Evolutionary conservation across 2,113 vertebrate genomes (phyloP), one percentile per base, ranked within the genome.

Genomic region (Fregata magnificens): DNA sequence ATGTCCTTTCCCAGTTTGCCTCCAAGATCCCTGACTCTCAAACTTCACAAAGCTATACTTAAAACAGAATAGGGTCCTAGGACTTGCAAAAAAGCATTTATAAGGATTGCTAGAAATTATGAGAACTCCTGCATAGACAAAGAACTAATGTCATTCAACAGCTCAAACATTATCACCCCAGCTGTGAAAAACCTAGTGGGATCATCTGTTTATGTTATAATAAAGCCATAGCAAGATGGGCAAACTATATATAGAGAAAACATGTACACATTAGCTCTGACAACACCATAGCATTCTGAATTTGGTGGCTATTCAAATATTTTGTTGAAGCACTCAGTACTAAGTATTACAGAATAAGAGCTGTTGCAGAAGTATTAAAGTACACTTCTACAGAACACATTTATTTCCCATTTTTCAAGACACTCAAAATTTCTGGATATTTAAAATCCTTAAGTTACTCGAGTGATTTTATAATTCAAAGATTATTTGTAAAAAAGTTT

Each of bases 201-300:
- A 56, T 76, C 15, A 76, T 56, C 40, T 55, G 7, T 56, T 73
- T 28, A 45, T 36, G 25, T 10, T 32, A 10, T 45, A 63, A 73
- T 6, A 50, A 79, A 83, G 36, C 29, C 47, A 69, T 3, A 47
- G 12, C 9, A 16, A 73, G 17, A 29, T 11, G 6, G 20, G 7
- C 8, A 82, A 77, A 70, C 25, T 29, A 38, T 6, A 52, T 1
- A 47, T 0, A 66, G 10, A 63, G 17, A 59, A 58, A 45, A 56
- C 31, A 38, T 0, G 0, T 19, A 44, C 25, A n/a, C 2, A n/a
- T 34, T 50, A 69, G 22, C 28, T 45, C 16, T n/a, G 36, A 45
- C 25, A 67, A 31, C 31, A 55, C 5, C 31, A 17, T 0, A 74
- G 42, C 5, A 73, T 44, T 80, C 79, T 55, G 59, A 56, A 40